Conservation (phyloP, 2,113 vertebrate genomes). For the Prunella himalayana region DNA sequence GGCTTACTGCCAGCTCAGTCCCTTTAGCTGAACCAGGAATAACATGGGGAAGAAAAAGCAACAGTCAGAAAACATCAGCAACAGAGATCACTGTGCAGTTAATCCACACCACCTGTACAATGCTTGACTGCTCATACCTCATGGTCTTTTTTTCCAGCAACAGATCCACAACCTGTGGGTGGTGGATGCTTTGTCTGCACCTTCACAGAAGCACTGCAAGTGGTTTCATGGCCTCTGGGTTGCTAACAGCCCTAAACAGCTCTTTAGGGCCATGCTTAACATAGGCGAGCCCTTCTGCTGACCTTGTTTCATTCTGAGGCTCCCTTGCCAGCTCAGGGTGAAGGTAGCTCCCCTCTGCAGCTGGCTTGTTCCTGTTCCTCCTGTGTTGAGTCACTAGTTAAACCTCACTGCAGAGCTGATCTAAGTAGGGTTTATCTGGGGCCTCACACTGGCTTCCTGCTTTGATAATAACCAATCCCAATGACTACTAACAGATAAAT, state of each 20-base stretch:
- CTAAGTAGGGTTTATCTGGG: background rate
- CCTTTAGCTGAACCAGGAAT: background rate
- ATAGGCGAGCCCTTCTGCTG: background rate
- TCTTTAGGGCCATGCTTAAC: background rate
- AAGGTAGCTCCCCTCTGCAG: background rate
- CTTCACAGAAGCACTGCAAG: background rate
- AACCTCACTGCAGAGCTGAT: background rate
- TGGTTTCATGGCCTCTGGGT: background rate
- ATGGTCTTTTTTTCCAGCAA: background rate
- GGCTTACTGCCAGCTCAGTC: background rate
- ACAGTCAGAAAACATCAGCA: background rate
- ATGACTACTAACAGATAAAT: background rate
- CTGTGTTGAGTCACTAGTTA: background rate
- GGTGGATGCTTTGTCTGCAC: background rate
- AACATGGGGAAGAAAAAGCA: background rate
- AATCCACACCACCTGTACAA: fast-evolving
- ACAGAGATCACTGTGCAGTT: background rate
- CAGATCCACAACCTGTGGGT: background rate
- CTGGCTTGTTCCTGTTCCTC: background rate
- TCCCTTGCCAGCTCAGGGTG: background rate
- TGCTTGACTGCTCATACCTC: background rate
- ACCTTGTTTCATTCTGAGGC: background rate
- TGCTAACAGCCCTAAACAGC: background rate
- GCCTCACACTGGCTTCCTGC: background rate
- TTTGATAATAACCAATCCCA: background rate